Evolutionary conservation across 2,113 vertebrate species (phyloP).

Genomic region (Albula goreensis): DNA sequence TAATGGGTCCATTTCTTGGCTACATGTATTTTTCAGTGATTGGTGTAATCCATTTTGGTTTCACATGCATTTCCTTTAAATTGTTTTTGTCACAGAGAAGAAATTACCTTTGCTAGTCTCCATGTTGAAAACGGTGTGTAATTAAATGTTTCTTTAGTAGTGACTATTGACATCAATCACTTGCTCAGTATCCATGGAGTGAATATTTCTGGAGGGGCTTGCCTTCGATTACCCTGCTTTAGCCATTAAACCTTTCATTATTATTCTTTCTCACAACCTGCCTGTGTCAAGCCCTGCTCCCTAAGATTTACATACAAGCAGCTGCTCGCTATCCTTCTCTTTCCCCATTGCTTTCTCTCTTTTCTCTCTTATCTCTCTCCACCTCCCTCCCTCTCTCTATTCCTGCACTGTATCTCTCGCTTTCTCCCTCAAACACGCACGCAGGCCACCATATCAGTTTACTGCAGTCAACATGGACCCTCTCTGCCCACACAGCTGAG

Average conservation of each 20-base stretch:
- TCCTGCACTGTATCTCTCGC: not conserved
- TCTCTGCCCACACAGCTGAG: constrained; percentile 8
- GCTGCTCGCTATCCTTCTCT: not conserved
- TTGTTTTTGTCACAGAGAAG: not conserved
- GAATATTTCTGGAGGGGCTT: not conserved
- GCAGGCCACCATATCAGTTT: not conserved
- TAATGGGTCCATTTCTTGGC: not conserved
- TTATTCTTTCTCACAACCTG: constrained; percentile 3
- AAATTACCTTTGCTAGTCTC: not conserved
- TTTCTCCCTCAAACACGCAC: not conserved
- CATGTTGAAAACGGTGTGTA: not conserved
- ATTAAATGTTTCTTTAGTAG: not conserved
- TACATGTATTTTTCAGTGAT: not conserved
- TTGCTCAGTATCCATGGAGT: not conserved
- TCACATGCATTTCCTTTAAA: not conserved
- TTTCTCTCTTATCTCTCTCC: not conserved
- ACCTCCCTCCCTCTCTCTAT: not conserved
- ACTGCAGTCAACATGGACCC: not conserved
- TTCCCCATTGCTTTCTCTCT: not conserved
- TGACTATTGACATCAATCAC: not conserved
- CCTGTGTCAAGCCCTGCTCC: not conserved
- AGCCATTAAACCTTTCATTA: constrained; percentile 6
- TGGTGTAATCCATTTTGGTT: not conserved
- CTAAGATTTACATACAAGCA: not conserved
- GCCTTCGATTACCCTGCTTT: not conserved